Evolutionary conservation across 1,140 invertebrate species (phyloP), one percentile per base, ranked within the genome.

Genomic region (Caenorhabditis tropicalis): DNA sequence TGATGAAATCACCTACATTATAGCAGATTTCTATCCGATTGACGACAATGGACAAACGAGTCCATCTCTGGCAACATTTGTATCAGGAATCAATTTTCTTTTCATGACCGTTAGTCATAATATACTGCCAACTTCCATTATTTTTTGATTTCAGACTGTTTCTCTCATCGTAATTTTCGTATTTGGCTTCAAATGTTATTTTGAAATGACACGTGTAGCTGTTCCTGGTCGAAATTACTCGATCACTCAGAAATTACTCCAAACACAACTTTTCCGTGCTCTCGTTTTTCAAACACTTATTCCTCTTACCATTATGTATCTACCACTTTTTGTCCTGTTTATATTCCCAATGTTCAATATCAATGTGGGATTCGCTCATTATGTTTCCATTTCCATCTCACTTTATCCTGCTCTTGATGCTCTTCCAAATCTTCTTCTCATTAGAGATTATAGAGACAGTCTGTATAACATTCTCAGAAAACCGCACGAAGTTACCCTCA

Each of bases 271-370:
- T 19, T 65, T 65, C 31, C 58, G 58, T 16, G 58, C 58, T 65
- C 58, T 65, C 58, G 58, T 65, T 5, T 65, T 65, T 31, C 58
- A 65, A 65, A 65, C 58, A 19, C 58, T 65, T 24, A 65, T 65
- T 2, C 58, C 58, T 16, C 31, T 36, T 10, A 36, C 24, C 31
- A 65, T 65, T 19, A 65, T 65, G 58, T 65, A 65, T 24, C 15
- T 65, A 9, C 58, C 58, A 7, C 31, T 65, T 5, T 65, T 65
- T 36, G 31, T 65, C 36, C 31, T 65, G 16, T 65, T 65, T 24
- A 33, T 65, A 1, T 65, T 65, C 29, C 58, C 58, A 12, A 65
- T 65, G 58, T 36, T 65, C 58, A 65, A 65, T 24, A 36, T 65
- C 7, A n/a, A 65, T n/a, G 12, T 65, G 29, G 58, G 58, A 33